Evolutionary conservation across 2,113 vertebrate species (phyloP), one percentile per base, ranked within the genome.

Genomic region (Nasalis larvatus): DNA sequence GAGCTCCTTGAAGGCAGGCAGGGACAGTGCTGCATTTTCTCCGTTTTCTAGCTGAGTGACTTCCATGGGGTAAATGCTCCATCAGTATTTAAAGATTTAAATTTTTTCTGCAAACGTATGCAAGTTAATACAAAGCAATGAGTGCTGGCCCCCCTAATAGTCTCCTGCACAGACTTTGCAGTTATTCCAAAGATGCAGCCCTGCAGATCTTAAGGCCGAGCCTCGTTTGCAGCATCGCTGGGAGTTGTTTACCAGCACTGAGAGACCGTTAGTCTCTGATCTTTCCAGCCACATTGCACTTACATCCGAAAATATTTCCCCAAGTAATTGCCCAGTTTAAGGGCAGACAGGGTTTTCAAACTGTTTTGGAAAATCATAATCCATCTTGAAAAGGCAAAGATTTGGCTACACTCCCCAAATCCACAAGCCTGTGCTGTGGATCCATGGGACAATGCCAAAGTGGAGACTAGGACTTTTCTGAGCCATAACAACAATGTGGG

Each of bases 341-440:
- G 14, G 40, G 77, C 25, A 42, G 58, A 56, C 52, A 73, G 56
- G 35, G 52, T 87, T 97, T 95, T 80, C 85, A 83, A 95, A 90
- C 1, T 2, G 17, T 89, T 84, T 91, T 69, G 71, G 77, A 88
- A 97, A 95, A 49, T 96, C 76, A 82, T 63, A 73, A 95, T 95
- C 69, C 84, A 87, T 94, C 80, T 86, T 49, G 30, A 83, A 96
- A 94, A 78, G 81, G 42, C 69, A 52, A 87, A 68, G 37, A 45
- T 63, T 95, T 96, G 76, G 77, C 71, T 81, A 20, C 18, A 12
- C 12, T 4, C 52, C 81, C 74, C 74, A 82, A 56, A 83, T 84
- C 56, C 52, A 25, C 4, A 60, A 54, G 80, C 23, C 42, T 77
- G 32, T 23, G 18, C 63, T 83, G n/a, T 54, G n/a, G 42, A 30